Conservation (phyloP, 2,888 invertebrate species). For the Eremobia ochroleuca region DNA sequence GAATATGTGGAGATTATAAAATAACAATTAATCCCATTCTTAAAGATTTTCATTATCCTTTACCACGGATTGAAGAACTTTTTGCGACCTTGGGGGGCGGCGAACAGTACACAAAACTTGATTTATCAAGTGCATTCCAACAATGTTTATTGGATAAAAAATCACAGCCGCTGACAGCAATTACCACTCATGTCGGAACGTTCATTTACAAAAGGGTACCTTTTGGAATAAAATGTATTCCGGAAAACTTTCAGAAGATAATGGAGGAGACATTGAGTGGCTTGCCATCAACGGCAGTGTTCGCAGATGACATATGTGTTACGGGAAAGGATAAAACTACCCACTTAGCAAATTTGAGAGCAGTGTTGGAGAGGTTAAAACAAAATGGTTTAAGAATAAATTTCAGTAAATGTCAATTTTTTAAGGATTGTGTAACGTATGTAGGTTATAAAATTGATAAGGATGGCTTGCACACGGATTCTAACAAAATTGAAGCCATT, state of each 20-base stretch:
- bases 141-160: slow-evolving; percentile 52
- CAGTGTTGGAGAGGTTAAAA: slow-evolving; percentile 35
- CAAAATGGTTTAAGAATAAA: slow-evolving; percentile 42
- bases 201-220: slow-evolving; percentile 54
- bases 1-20: not conserved
- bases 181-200: slow-evolving; percentile 62
- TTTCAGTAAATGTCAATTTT: slow-evolving; percentile 22
- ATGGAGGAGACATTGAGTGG: slow-evolving; percentile 58
- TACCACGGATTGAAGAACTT: too few species aligned
- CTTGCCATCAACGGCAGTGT: slow-evolving; percentile 40
- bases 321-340: slow-evolving; percentile 34
- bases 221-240: slow-evolving; percentile 56
- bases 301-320: slow-evolving; percentile 58
- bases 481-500: slow-evolving; percentile 19
- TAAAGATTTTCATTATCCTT: not conserved
- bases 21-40: not conserved
- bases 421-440: slow-evolving; percentile 12
- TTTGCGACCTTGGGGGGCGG: slow-evolving; percentile 39
- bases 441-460: slow-evolving; percentile 21
- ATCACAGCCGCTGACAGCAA: slow-evolving; percentile 59
- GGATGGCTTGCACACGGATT: slow-evolving; percentile 6
- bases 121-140: slow-evolving; percentile 60
- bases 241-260: slow-evolving; percentile 64
- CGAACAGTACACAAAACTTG: slow-evolving; percentile 62
- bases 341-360: slow-evolving; percentile 36